Percentiles rank a stretch among this genome's conserved stretches.
Conservation (phyloP, 2,113 vertebrate genomes). For the Montifringilla adamsi region DNA sequence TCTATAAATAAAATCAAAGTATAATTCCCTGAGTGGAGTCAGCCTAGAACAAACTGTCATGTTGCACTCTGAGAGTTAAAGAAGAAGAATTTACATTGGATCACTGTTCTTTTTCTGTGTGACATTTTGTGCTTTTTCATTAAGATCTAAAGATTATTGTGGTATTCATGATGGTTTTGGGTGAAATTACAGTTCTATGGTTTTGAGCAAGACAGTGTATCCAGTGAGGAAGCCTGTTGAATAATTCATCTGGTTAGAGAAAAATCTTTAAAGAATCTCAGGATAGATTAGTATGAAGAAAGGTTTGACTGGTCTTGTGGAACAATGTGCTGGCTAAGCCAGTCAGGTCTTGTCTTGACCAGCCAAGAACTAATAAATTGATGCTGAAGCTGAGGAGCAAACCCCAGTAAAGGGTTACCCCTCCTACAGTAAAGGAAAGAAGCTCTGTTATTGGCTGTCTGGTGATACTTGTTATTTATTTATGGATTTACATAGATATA, state of each 20-base stretch:
- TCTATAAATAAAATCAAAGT: not conserved
- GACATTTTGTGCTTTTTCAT: not conserved
- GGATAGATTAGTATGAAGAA: not conserved
- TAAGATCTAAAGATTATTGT: not conserved
- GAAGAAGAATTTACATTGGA: not conserved
- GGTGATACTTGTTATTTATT: not conserved
- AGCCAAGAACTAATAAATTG: not conserved
- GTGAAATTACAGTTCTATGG: not conserved
- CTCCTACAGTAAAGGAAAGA: not conserved
- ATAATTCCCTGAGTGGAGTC: not conserved
- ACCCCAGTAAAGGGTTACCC: not conserved
- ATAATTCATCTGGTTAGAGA: not conserved
- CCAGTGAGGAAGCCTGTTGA: not conserved
- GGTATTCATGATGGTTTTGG: not conserved
- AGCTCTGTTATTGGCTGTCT: not conserved
- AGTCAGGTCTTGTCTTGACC: not conserved
- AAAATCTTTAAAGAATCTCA: not conserved
- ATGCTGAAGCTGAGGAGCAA: not conserved
- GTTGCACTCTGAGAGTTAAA: not conserved
- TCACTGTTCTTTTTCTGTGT: not conserved
- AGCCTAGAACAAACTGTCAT: not conserved
- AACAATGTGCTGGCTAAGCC: not conserved
- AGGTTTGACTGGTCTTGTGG: not conserved
- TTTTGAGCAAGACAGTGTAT: not conserved
- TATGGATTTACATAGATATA: not conserved